Conservation (phyloP, 2,113 vertebrate genomes). For the Oxyura jamaicensis region DNA sequence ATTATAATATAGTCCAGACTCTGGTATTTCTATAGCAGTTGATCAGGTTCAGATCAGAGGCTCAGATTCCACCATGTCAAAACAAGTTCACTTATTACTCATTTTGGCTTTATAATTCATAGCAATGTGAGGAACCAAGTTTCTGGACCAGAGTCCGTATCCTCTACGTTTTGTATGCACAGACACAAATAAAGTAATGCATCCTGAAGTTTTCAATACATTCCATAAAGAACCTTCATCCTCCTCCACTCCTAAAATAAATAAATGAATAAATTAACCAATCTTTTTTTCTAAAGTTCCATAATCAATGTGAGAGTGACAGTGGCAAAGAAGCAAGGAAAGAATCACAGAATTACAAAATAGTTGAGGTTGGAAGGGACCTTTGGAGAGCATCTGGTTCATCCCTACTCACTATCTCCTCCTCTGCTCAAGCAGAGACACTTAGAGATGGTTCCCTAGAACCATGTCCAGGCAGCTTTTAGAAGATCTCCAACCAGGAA, state of each 20-base stretch:
- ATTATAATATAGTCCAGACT: background rate
- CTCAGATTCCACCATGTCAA: background rate
- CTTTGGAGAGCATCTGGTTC: background rate
- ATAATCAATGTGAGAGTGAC: background rate
- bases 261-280: too few relatives aligned
- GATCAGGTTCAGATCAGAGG: background rate
- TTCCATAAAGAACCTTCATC: background rate
- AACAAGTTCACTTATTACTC: background rate
- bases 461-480: background rate
- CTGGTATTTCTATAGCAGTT: background rate
- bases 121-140: background rate
- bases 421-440: background rate
- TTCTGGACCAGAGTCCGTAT: background rate
- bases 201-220: background rate
- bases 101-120: background rate
- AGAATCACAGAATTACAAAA: background rate
- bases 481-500: background rate
- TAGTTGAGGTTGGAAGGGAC: background rate
- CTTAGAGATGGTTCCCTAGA: background rate
- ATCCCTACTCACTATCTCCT: background rate
- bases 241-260: background rate
- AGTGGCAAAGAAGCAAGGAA: background rate
- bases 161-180: background rate
- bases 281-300: background rate
- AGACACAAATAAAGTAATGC: background rate